These are phyloP conservation scores for Malurus melanocephalus DNA, from an alignment of 2,113 vertebrate genomes.

Conservation along the genomic window DNA sequence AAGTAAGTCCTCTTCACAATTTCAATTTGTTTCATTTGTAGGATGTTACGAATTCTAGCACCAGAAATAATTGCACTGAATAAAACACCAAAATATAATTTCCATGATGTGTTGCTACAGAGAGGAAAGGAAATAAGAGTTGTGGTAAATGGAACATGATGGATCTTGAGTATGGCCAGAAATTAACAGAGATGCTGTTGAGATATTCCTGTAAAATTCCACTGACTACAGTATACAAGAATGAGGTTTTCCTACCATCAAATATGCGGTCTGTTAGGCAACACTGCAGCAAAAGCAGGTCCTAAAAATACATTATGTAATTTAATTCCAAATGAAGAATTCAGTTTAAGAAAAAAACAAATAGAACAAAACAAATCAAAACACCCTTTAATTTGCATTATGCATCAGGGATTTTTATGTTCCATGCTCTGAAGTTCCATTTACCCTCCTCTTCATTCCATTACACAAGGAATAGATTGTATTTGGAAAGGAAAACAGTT, in stretches of 20 bases:
- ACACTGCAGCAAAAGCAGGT: background rate
- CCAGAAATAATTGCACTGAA: background rate
- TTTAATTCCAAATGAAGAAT: slow-evolving; percentile 1
- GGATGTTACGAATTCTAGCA: background rate
- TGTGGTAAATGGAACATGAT: background rate
- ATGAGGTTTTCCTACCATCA: background rate
- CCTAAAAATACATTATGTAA: background rate
- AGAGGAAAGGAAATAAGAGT: background rate
- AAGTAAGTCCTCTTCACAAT: background rate
- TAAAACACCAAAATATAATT: background rate
- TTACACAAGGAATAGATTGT: background rate
- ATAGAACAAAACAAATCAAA: background rate
- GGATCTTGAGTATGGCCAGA: background rate
- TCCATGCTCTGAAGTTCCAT: background rate
- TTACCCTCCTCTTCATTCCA: background rate
- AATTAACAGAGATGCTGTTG: background rate
- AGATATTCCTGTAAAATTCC: slow-evolving; percentile 39
- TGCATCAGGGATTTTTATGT: background rate
- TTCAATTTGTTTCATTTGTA: slow-evolving; percentile 19
- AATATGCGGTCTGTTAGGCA: background rate
- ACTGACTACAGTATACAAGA: background rate
- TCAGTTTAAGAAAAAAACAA: background rate
- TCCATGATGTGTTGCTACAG: background rate
- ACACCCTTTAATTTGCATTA: background rate
- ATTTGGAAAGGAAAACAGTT: background rate